Evolutionary conservation across 2,113 vertebrate species (phyloP).

Genomic region (Acanthisitta chloris): DNA sequence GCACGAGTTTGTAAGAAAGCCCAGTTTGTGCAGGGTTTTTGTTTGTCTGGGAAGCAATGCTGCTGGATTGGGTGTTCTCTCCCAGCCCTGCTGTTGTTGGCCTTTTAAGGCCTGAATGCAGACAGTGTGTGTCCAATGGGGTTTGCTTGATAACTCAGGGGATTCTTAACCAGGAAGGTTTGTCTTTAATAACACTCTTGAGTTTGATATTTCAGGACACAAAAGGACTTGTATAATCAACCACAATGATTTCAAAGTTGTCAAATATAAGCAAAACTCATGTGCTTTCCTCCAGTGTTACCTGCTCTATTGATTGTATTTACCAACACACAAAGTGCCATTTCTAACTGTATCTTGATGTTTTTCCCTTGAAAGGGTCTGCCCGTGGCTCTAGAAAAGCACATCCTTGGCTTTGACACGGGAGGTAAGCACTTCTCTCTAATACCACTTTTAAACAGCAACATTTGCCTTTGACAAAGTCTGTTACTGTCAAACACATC

Average conservation of each 20-base stretch:
- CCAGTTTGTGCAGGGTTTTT: background rate
- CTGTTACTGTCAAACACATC: background rate
- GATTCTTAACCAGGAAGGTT: background rate
- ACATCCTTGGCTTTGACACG: conserved; percentile 94
- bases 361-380: conserved; percentile 79
- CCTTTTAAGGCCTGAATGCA: conserved; percentile 52
- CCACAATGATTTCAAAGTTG: fast-evolving
- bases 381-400: conserved; percentile 92
- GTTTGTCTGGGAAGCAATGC: background rate
- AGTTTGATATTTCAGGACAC: background rate
- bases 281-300: background rate
- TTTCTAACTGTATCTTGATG: background rate
- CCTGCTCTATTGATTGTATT: background rate
- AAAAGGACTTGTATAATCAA: background rate
- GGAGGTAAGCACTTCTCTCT: conserved; percentile 82
- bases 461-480: background rate
- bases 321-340: too few relatives aligned
- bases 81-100: background rate
- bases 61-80: background rate
- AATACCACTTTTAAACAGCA: background rate
- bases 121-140: background rate
- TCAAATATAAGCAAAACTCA: fast-evolving
- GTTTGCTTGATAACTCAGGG: background rate
- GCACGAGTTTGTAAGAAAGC: background rate
- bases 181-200: fast-evolving